phyloP scores from a whole-genome alignment of 1,140 invertebrate species.

The Pemphigus obesinymphae region DNA sequence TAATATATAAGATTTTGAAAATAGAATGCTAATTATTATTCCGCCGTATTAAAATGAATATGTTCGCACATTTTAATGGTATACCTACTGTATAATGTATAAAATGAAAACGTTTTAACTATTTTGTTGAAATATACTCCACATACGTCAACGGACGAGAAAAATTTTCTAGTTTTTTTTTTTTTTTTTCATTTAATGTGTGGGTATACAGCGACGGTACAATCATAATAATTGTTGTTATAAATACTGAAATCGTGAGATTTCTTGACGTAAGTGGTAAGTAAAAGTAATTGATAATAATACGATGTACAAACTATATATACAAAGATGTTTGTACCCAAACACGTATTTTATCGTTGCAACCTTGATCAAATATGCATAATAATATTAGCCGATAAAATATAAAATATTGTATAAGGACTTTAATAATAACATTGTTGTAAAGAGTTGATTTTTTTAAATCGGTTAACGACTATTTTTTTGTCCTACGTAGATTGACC shows the following conservation, averaged over 20 bases:
- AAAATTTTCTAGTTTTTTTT: too few species aligned
- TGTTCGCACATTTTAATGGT: neutral
- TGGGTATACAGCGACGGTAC: too few species aligned
- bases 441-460: too few species aligned
- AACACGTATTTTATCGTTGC: neutral
- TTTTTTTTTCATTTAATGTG: neutral
- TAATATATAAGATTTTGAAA: too few species aligned
- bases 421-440: neutral
- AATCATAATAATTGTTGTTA: neutral
- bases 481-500: too few species aligned
- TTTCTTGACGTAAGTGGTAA: neutral
- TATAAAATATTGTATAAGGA: neutral
- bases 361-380: neutral
- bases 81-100: neutral
- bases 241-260: neutral
- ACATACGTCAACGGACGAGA: neutral
- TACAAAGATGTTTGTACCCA: neutral
- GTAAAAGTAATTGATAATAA: neutral
- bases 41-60: too few species aligned
- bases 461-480: too few species aligned
- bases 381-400: neutral
- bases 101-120: neutral
- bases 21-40: too few species aligned
- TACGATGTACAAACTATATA: neutral
- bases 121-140: neutral